Evolutionary conservation across 2,113 vertebrate species (phyloP).

Genomic region (Tauraco erythrolophus): DNA sequence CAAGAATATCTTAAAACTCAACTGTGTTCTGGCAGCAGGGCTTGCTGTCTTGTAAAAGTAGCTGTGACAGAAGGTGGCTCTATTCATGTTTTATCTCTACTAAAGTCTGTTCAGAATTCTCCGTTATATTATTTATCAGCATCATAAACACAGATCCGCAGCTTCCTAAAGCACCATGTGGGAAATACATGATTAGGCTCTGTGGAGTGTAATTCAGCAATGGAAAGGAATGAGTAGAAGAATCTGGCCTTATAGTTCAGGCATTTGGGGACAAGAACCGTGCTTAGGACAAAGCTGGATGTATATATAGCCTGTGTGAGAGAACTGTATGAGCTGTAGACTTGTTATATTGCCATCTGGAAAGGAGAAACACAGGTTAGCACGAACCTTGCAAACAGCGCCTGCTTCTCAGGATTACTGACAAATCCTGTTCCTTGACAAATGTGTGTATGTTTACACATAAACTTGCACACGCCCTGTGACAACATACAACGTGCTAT

Average conservation of each 20-base stretch:
- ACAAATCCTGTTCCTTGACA: conserved; percentile 6
- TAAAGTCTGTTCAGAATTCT: conserved; percentile 7
- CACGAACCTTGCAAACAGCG: neutral
- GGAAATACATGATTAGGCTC: neutral
- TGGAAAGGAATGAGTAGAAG: neutral
- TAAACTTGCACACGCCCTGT: conserved; percentile 43
- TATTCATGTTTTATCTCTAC: neutral
- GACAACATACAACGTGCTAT: neutral
- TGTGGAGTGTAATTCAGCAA: neutral
- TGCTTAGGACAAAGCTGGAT: neutral
- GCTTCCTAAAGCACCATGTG: neutral
- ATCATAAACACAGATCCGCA: neutral
- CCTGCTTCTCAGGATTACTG: neutral
- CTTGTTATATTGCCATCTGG: neutral
- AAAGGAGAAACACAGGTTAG: neutral
- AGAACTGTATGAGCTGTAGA: neutral
- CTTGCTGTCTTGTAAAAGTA: conserved; percentile 1
- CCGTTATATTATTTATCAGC: conserved; percentile 19
- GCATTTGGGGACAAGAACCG: neutral
- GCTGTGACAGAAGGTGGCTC: conserved; percentile 3
- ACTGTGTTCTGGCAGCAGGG: neutral
- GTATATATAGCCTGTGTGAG: neutral
- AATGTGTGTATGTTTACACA: neutral
- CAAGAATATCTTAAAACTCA: neutral
- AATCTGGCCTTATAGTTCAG: neutral